Evolutionary conservation across 2,888 invertebrate species (phyloP).

Genomic region (Eurois occulta): DNA sequence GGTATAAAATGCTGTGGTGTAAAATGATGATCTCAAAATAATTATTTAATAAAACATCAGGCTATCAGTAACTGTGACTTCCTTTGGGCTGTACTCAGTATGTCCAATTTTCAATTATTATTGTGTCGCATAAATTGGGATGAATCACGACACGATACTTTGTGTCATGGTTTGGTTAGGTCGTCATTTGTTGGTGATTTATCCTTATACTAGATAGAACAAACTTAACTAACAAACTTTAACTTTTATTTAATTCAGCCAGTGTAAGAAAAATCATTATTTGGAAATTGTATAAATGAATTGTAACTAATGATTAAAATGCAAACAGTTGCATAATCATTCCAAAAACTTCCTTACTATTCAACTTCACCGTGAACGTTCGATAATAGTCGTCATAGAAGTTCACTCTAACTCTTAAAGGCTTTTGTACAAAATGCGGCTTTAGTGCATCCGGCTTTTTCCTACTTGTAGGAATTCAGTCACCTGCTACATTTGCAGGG

Average conservation of each 20-base stretch:
- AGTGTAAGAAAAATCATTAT: not conserved
- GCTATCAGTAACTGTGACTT: slow-evolving; percentile 32
- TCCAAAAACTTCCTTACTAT: not conserved
- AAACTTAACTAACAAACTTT: not conserved
- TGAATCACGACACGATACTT: slow-evolving; percentile 42
- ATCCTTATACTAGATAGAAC: not conserved
- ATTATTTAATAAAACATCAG: slow-evolving; percentile 43
- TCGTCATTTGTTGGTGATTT: slow-evolving; percentile 44
- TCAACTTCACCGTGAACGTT: not conserved
- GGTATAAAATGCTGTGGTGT: too few species aligned
- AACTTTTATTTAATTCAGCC: slow-evolving; percentile 11
- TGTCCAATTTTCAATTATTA: slow-evolving; percentile 51
- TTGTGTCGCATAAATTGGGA: slow-evolving; percentile 43
- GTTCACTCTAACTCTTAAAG: slow-evolving; percentile 47
- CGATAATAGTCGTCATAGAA: slow-evolving; percentile 36
- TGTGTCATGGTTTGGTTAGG: slow-evolving; percentile 32
- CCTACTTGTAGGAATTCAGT: slow-evolving; percentile 72
- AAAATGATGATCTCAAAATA: slow-evolving; percentile 19
- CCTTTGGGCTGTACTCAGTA: slow-evolving; percentile 42
- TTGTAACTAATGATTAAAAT: not conserved
- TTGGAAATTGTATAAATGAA: not conserved
- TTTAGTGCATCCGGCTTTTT: slow-evolving; percentile 65
- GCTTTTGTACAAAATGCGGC: slow-evolving; percentile 48
- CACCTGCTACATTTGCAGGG: slow-evolving; percentile 78
- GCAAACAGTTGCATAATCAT: not conserved